Evolutionary conservation across 2,797 vertebrate species (phyloP), one percentile per base, ranked within the genome.

Genomic region (Hydrophis major): DNA sequence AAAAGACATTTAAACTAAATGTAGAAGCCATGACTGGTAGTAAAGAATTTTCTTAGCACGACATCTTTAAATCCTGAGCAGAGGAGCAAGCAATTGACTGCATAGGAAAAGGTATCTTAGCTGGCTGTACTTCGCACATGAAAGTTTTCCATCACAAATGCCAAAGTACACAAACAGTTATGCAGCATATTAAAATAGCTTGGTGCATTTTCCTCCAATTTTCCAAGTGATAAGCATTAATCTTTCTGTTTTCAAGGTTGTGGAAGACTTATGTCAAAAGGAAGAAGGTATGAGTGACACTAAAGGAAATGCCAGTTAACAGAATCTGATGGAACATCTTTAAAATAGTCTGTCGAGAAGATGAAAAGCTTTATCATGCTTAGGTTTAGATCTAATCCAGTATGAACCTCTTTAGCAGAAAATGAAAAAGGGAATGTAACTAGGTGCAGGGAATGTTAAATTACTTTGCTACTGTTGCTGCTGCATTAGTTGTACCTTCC

Each of bases 271-370:
- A 92, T 63, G 89, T 95, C 93, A 96, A 95, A 97, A 94, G 87
- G 96, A 92, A 94, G 93, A 95, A 96, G 93, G 86, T 96, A 94
- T 97, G 97, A 96, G 92, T 96, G 96, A 97, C 94, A 95, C 59
- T 94, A 93, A 94, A 91, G 96, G 96, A 97, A 97, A 97, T 97
- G 96, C 83, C 96, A 94, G 96, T 96, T 97, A 97, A 96, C 96
- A 96, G 95, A 95, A 95, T 96, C 95, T 96, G 95, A 96, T 96
- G 56, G 92, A 95, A 97, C 94, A 96, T 96, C 96, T 94, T 96
- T 95, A 95, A 96, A 97, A 96, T 92, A 94, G 94, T 96, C 93
- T 95, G 95, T 95, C 96, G 93, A 96, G 97, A 96, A 96, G 96
- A 96, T 94, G 95, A 96, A 97, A 97, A 96, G 95, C 95, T 95